Conservation (phyloP, 2,113 vertebrate genomes). For the cat (Felis catus) region DNA sequence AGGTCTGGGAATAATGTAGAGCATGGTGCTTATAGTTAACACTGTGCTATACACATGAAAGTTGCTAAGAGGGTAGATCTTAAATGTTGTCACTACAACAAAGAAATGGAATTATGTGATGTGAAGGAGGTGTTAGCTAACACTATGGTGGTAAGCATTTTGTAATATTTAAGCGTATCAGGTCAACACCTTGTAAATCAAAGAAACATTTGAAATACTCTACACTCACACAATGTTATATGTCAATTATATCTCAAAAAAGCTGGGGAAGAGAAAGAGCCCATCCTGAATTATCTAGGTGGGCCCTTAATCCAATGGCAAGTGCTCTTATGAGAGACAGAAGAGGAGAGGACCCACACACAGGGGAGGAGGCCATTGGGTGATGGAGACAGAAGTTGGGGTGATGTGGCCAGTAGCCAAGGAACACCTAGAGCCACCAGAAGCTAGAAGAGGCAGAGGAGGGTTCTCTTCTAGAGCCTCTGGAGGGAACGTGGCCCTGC, state of each 20-base stretch:
- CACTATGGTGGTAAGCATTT: neutral
- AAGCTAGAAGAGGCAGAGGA: neutral
- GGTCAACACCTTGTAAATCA: neutral
- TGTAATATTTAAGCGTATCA: neutral
- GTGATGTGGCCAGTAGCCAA: neutral
- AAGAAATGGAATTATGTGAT: too few relatives aligned
- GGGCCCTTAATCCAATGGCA: too few relatives aligned
- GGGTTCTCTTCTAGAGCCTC: accelerated
- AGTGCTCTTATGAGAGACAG: neutral
- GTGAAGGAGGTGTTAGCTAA: too few relatives aligned
- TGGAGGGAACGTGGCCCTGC: too few relatives aligned
- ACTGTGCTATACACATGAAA: neutral
- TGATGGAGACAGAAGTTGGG: neutral
- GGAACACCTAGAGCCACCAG: neutral
- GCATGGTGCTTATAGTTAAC: neutral
- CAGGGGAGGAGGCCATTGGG: neutral
- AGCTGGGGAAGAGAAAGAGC: neutral
- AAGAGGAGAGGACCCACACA: neutral
- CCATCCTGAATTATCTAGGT: neutral
- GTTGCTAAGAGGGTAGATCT: neutral
- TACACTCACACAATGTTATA: too few relatives aligned
- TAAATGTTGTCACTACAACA: neutral
- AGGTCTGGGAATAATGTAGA: neutral
- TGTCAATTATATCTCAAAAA: too few relatives aligned
- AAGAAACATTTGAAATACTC: neutral